Base-by-base conservation (phyloP, 2,113 vertebrate species). In the Larimichthys crocea region DNA sequence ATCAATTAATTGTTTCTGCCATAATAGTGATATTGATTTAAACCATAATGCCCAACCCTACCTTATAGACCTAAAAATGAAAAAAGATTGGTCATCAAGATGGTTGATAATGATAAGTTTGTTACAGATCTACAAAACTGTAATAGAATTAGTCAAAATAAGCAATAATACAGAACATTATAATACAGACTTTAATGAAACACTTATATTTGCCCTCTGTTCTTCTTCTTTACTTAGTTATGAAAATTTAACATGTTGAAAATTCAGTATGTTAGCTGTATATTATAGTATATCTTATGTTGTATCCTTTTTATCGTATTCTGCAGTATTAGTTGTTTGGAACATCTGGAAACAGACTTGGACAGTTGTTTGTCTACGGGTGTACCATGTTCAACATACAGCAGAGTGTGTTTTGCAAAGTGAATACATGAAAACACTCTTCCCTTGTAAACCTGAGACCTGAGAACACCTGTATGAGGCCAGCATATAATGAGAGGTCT, bases 401-500 rank as follows among this genome's bases (percentile, higher is more conserved):
- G 8, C 65, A 14, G 5, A 22, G 26, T 48, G 42, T 24, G 49
- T 69, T 60, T 60, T 55, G 17, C 42, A 56, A 15, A 68, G 24
- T 3, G 0, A 49, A 53, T 48, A 53, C 53, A 62, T 48, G 53
- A 68, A 84, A 66, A 82, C 64, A 67, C 67, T 67, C 68, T 78
- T 67, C 53, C 29, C 64, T 59, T 56, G 73, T 85, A 79, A 86
- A 87, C 72, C 65, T 42, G 57, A 80, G 76, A 59, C 55, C 55
- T 35, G 65, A 80, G 79, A 92, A 93, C 94, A 94, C 94, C 93
- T 94, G 92, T 90, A 90, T 88, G 92, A 76, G 85, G 70, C 75
- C 73, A 67, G 59, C 56, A 44, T 71, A 65, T 89, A 91, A 91
- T 91, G 80, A 91, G 64, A 82, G 84, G 88, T 82, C 76, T 90